Evolutionary conservation across 2,113 vertebrate species (phyloP).

Genomic region (Nannospalax galili): DNA sequence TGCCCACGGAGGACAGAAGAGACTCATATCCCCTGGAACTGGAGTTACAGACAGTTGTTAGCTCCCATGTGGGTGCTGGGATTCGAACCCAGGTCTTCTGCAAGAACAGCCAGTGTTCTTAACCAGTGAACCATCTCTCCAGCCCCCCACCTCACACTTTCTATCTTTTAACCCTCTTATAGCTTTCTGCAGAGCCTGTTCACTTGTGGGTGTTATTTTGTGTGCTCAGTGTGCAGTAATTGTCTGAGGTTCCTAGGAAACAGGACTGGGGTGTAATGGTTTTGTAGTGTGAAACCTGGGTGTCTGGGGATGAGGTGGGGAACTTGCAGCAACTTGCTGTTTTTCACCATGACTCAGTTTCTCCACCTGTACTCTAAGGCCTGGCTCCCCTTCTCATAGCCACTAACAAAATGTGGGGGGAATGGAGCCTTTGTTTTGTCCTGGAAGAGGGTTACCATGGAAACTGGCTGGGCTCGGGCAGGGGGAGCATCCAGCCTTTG

Average conservation of each 20-base stretch:
- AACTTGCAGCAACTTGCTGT: fast-evolving
- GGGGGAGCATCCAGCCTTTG: conserved; percentile 17
- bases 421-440: not conserved
- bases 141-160: too few relatives aligned
- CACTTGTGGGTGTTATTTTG: not conserved
- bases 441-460: conserved; percentile 27
- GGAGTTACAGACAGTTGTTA: too few relatives aligned
- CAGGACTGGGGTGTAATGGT: not conserved
- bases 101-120: too few relatives aligned
- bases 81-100: too few relatives aligned
- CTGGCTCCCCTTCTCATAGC: not conserved
- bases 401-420: not conserved
- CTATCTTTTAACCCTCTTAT: too few relatives aligned
- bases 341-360: conserved; percentile 33
- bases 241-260: not conserved
- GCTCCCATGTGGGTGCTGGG: too few relatives aligned
- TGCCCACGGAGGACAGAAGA: too few relatives aligned
- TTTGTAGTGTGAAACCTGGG: fast-evolving
- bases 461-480: not conserved
- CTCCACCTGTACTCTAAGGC: not conserved
- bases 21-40: too few relatives aligned
- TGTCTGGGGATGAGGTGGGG: too few relatives aligned
- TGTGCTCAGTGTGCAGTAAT: not conserved
- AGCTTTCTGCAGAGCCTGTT: not conserved
- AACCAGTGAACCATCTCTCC: too few relatives aligned